Conservation (phyloP, 2,113 vertebrate genomes). For the Plecturocebus donacophilus region DNA sequence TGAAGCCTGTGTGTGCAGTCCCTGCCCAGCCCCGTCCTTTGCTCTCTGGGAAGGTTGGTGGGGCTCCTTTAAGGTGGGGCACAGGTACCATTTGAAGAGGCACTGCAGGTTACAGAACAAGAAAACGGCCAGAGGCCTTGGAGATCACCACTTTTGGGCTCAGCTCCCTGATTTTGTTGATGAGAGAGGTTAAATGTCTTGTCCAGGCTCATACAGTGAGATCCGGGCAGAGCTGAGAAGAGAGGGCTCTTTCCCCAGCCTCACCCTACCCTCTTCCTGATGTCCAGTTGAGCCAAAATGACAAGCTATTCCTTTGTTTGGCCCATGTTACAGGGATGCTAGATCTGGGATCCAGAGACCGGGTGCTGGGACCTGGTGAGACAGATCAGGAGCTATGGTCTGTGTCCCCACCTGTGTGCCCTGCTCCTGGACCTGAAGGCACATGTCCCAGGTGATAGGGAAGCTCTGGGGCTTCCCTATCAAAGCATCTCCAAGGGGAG, state of each 20-base stretch:
- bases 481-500: not conserved
- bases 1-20: not conserved
- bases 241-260: not conserved
- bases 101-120: not conserved
- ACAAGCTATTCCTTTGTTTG: not conserved
- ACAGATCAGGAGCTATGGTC: accelerated
- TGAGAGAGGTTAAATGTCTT: not conserved
- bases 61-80: not conserved
- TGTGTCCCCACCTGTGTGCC: not conserved
- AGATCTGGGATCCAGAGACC: not conserved
- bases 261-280: accelerated
- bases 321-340: not conserved
- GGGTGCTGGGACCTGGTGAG: accelerated
- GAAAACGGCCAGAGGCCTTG: not conserved
- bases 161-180: not conserved
- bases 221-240: not conserved
- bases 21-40: not conserved
- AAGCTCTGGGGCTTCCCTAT: not conserved
- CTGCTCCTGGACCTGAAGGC: not conserved
- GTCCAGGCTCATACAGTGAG: not conserved
- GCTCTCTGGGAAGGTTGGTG: not conserved
- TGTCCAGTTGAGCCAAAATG: not conserved
- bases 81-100: not conserved
- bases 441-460: accelerated
- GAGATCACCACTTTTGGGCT: not conserved